Evolutionary conservation across 2,113 vertebrate genomes (phyloP).

Genomic region (Pteruthius melanotis): DNA sequence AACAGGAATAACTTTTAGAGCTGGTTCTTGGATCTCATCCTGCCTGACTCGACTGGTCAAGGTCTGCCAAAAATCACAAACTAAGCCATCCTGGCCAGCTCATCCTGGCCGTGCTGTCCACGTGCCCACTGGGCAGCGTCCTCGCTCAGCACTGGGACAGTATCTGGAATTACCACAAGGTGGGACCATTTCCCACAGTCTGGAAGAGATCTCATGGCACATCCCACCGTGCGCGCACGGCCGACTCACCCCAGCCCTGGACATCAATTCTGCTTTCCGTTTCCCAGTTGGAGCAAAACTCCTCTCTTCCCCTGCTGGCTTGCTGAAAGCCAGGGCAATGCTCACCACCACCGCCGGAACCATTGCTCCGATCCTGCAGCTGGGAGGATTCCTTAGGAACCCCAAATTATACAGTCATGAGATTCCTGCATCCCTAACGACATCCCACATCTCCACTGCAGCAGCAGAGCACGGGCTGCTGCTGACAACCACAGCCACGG

Average conservation of each 20-base stretch:
- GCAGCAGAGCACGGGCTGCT: not conserved
- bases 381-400: not conserved
- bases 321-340: not conserved
- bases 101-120: rapidly evolving
- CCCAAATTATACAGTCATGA: not conserved
- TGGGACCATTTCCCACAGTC: constrained; percentile 22
- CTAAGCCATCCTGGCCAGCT: not conserved
- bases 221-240: not conserved
- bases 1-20: not conserved
- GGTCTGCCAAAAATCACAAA: not conserved
- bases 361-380: rapidly evolving
- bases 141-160: not conserved
- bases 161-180: constrained; percentile 32
- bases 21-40: not conserved
- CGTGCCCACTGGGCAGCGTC: rapidly evolving
- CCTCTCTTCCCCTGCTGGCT: not conserved
- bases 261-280: not conserved
- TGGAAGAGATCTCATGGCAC: not conserved
- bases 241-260: rapidly evolving
- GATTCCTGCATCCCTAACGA: not conserved
- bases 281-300: not conserved
- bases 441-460: not conserved
- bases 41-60: not conserved
- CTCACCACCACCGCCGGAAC: not conserved
- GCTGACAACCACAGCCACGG: not conserved